Conservation (phyloP, 2,113 vertebrate genomes). For the Physeter macrocephalus region DNA sequence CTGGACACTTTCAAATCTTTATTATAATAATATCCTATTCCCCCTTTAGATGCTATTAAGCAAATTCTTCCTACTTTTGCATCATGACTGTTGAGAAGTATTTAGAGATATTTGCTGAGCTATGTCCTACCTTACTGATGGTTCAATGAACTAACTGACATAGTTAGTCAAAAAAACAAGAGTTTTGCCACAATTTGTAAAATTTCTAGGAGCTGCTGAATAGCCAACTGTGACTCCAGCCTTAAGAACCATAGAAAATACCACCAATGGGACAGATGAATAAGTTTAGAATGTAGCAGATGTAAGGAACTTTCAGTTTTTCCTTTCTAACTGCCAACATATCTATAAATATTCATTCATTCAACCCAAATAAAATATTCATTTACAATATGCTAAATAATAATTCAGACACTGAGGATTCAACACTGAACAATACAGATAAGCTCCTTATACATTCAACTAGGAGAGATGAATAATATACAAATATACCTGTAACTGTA, state of each 20-base stretch:
- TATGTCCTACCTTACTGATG: slow-evolving; percentile 87
- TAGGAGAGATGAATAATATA: background rate
- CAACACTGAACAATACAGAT: background rate
- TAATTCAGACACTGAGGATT: background rate
- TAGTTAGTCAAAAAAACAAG: slow-evolving; percentile 83
- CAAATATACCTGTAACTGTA: background rate
- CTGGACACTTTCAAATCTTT: slow-evolving; percentile 91
- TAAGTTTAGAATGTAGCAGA: slow-evolving; percentile 88
- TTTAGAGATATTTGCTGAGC: slow-evolving; percentile 88
- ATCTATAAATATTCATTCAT: background rate
- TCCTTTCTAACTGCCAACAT: background rate
- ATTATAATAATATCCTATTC: slow-evolving; percentile 90
- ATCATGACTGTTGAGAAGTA: slow-evolving; percentile 82
- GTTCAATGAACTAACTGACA: slow-evolving; percentile 86
- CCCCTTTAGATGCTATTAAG: slow-evolving; percentile 83
- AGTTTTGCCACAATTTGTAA: slow-evolving; percentile 84
- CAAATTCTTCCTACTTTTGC: slow-evolving; percentile 87
- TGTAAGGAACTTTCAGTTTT: slow-evolving; percentile 83
- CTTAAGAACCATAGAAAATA: slow-evolving; percentile 87
- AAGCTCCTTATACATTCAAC: background rate
- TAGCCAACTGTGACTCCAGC: slow-evolving; percentile 84
- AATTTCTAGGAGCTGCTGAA: slow-evolving; percentile 82
- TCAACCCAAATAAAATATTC: background rate
- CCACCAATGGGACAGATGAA: slow-evolving; percentile 89
- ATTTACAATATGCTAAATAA: background rate